Evolutionary conservation across 2,797 vertebrate species (phyloP).

Genomic region (Phrynocephalus guinanensis): DNA sequence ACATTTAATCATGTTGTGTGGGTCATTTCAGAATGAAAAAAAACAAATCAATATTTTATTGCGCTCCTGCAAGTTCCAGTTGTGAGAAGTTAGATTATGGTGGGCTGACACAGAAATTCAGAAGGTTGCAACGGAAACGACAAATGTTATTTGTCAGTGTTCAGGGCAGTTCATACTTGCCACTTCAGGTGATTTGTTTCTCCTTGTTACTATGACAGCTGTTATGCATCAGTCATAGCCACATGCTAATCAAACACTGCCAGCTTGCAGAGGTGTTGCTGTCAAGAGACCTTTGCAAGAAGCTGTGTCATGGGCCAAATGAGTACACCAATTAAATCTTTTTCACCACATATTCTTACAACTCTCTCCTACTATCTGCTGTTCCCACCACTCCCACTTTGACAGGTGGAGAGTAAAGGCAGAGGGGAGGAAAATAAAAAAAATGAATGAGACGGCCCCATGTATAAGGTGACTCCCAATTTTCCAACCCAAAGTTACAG

Average conservation of each 20-base stretch:
- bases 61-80: conserved; percentile 56
- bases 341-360: background rate
- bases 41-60: conserved; percentile 66
- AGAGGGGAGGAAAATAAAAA: no score
- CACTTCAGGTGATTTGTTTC: conserved; percentile 67
- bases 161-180: conserved; percentile 58
- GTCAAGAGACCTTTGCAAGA: conserved; percentile 55
- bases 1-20: conserved; percentile 56
- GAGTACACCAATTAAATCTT: background rate
- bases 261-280: conserved; percentile 62
- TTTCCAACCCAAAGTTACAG: no score
- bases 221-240: conserved; percentile 65
- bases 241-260: conserved; percentile 63
- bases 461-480: no score
- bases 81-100: conserved; percentile 46
- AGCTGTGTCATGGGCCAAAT: conserved; percentile 37
- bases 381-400: background rate
- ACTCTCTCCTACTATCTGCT: conserved; percentile 11
- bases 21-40: conserved; percentile 60
- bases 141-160: conserved; percentile 50
- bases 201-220: conserved; percentile 67
- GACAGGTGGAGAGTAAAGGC: background rate
- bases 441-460: no score
- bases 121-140: conserved; percentile 60
- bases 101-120: conserved; percentile 58